Percentiles rank a stretch among this genome's conserved stretches.
phyloP scores from a whole-genome alignment of 2,113 vertebrate genomes.

The Apeltes quadracus region DNA sequence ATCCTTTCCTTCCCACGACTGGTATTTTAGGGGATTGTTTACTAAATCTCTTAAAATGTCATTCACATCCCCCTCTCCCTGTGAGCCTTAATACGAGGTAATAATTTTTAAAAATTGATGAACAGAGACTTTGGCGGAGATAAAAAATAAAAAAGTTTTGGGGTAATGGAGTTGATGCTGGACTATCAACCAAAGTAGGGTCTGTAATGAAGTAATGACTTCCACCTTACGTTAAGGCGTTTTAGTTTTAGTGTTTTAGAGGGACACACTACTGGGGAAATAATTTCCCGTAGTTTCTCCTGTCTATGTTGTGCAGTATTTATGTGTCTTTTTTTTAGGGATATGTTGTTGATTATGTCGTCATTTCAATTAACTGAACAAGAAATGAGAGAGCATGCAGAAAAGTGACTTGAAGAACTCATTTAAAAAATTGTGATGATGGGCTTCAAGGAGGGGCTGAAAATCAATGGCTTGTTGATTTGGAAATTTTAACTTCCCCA shows the following conservation, averaged over 20 bases:
- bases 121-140: not conserved
- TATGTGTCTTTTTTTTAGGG: slow-evolving; percentile 14
- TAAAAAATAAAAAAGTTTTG: not conserved
- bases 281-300: not conserved
- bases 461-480: slow-evolving; percentile 31
- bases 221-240: too few relatives aligned
- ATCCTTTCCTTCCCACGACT: not conserved
- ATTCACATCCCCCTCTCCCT: not conserved
- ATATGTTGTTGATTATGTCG: slow-evolving; percentile 9
- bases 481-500: slow-evolving; percentile 26
- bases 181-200: not conserved
- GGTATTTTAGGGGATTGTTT: slow-evolving; percentile 23
- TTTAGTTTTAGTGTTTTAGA: too few relatives aligned
- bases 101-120: not conserved
- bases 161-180: not conserved
- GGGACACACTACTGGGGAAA: not conserved
- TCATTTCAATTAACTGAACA: slow-evolving; percentile 25
- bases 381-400: slow-evolving; percentile 2
- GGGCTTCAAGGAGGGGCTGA: slow-evolving; percentile 9
- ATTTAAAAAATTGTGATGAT: slow-evolving; percentile 23
- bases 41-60: slow-evolving; percentile 21
- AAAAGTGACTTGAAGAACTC: not conserved
- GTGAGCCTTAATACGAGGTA: not conserved
- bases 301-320: not conserved
- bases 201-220: slow-evolving; percentile 25